Conservation (phyloP, 2,888 invertebrate species). For the Drosophila tripunctata region DNA sequence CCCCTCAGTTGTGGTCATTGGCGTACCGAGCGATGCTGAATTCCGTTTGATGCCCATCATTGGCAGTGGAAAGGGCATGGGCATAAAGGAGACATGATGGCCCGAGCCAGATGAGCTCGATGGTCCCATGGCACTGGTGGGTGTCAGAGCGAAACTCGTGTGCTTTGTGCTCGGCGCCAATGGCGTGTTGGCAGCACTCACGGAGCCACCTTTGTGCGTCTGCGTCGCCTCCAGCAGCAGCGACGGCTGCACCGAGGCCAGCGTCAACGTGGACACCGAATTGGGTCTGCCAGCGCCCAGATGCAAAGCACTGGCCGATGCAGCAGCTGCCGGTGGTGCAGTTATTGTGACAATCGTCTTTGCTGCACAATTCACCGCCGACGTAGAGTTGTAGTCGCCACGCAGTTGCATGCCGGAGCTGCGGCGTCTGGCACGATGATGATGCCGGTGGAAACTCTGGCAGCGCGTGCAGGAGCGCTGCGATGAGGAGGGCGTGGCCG, state of each 20-base stretch:
- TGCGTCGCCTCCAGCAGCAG: constrained; percentile 57
- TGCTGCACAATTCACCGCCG: constrained; percentile 66
- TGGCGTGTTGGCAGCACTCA: constrained; percentile 70
- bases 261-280: constrained; percentile 71
- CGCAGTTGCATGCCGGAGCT: constrained; percentile 75
- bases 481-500: constrained; percentile 69
- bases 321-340: constrained; percentile 68
- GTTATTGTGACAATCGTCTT: constrained; percentile 77
- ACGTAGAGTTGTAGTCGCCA: constrained; percentile 66
- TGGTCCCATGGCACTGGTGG: constrained; percentile 78
- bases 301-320: constrained; percentile 54
- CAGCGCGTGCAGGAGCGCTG: constrained; percentile 82
- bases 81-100: constrained; percentile 79
- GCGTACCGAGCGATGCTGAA: constrained; percentile 52
- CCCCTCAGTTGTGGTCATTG: constrained; percentile 36
- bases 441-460: constrained; percentile 83
- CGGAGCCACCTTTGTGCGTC: constrained; percentile 42
- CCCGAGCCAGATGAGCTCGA: constrained; percentile 57
- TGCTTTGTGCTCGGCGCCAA: constrained; percentile 73
- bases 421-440: constrained; percentile 82
- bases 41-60: constrained; percentile 55
- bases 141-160: constrained; percentile 81
- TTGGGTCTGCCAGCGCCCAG: constrained; percentile 51
- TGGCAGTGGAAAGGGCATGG: constrained; percentile 47
- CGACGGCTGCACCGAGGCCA: constrained; percentile 71